Percentiles rank a stretch among this genome's conserved stretches.
Conservation (phyloP, 2,888 invertebrate species). For the Ligdia adustata region DNA sequence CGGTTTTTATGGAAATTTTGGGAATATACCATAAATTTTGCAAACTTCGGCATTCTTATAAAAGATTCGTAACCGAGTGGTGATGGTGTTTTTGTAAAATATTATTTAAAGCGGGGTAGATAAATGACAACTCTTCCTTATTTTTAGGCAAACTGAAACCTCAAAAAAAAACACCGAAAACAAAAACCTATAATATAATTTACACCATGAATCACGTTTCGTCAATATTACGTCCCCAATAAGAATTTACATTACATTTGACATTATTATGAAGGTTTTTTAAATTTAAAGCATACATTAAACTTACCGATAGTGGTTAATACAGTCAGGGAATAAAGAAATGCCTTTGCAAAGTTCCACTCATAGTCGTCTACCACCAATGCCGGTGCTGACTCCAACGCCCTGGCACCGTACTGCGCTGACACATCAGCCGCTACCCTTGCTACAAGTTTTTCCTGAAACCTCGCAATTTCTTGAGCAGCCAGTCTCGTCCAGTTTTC, state of each 20-base stretch:
- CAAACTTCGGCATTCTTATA: too few relatives aligned
- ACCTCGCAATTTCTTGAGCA: slow-evolving; percentile 87
- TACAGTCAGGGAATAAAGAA: slow-evolving; percentile 96
- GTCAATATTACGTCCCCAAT: too few relatives aligned
- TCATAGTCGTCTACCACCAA: slow-evolving; percentile 86
- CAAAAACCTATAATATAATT: too few relatives aligned
- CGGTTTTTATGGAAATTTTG: too few relatives aligned
- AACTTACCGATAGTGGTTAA: slow-evolving; percentile 94
- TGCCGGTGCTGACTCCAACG: slow-evolving; percentile 72
- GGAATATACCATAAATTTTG: too few relatives aligned
- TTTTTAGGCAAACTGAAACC: too few relatives aligned
- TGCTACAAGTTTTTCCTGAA: slow-evolving; percentile 92
- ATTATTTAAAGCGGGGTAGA: too few relatives aligned
- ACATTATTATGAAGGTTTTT: background rate
- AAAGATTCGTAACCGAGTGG: too few relatives aligned
- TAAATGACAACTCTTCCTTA: too few relatives aligned
- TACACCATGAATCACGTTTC: too few relatives aligned
- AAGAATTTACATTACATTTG: slow-evolving; percentile 1
- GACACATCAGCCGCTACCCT: slow-evolving; percentile 90
- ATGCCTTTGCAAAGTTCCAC: slow-evolving; percentile 95
- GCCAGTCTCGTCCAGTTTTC: slow-evolving; percentile 95
- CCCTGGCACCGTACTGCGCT: slow-evolving; percentile 77
- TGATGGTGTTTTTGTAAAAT: too few relatives aligned
- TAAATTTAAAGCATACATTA: background rate
- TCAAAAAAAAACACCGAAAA: too few relatives aligned